phyloP scores from a whole-genome alignment of 2,797 vertebrate species.

The Tarsius wallacei region DNA sequence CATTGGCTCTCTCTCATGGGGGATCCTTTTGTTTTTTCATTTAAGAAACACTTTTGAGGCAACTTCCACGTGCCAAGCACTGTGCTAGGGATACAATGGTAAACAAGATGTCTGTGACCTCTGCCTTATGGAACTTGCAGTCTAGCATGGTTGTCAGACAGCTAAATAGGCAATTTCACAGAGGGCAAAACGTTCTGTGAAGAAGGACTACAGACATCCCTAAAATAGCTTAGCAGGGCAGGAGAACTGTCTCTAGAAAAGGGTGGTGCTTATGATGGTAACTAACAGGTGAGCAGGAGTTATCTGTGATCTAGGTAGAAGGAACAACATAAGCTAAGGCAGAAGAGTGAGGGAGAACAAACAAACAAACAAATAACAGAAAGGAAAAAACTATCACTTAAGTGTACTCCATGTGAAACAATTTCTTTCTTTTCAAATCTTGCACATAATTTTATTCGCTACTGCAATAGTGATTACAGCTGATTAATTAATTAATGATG shows the following conservation, averaged over 20 bases:
- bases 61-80: neutral
- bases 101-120: neutral
- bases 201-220: neutral
- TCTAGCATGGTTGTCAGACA: neutral
- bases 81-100: neutral
- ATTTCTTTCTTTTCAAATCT: conserved; percentile 63
- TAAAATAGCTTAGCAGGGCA: neutral
- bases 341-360: neutral
- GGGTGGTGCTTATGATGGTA: neutral
- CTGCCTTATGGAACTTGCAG: neutral
- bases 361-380: neutral
- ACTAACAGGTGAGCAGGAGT: neutral
- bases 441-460: conserved; percentile 33
- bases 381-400: neutral
- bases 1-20: neutral
- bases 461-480: conserved; percentile 53
- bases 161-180: neutral
- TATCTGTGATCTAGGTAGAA: neutral
- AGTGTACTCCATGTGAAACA: neutral
- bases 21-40: neutral
- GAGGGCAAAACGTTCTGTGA: neutral
- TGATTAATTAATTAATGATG: conserved; percentile 78
- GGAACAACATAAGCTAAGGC: neutral
- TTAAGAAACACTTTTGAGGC: neutral
- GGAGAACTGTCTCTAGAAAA: neutral